Percentiles rank a stretch among this genome's conserved stretches.
These are phyloP conservation scores for Ophion ellenae DNA, from an alignment of 2,888 invertebrate genomes.

Conservation along the genomic window DNA sequence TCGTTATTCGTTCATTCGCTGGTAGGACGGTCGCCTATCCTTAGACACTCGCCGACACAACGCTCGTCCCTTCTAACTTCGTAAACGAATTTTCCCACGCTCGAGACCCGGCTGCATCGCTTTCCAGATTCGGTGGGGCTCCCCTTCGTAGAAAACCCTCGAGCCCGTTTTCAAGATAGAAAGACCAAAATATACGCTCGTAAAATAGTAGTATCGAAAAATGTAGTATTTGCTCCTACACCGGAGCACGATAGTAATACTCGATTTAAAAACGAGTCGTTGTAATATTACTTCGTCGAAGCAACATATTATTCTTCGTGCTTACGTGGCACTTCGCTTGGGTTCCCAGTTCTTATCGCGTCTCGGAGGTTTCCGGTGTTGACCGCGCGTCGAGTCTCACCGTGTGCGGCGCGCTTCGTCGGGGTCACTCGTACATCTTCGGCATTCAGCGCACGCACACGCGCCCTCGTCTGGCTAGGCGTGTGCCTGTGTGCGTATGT, in stretches of 20 bases:
- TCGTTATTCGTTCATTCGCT: no score
- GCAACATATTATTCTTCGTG: not conserved
- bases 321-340: not conserved
- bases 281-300: not conserved
- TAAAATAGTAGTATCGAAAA: not conserved
- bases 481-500: not conserved
- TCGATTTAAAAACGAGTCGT: not conserved
- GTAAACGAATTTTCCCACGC: no score
- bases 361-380: conserved; percentile 20
- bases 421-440: conserved; percentile 50
- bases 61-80: no score
- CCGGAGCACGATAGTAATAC: not conserved
- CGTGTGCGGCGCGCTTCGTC: conserved; percentile 4
- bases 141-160: no score
- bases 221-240: not conserved
- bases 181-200: no score
- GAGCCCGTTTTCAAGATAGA: no score
- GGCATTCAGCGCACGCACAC: conserved; percentile 14
- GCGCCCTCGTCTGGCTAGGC: not conserved
- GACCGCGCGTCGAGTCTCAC: not conserved
- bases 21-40: no score
- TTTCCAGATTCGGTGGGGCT: no score
- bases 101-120: no score
- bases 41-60: no score
- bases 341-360: conserved; percentile 14